Base-by-base conservation (phyloP, 2,888 invertebrate species). In the Hirudinaria manillensis region DNA sequence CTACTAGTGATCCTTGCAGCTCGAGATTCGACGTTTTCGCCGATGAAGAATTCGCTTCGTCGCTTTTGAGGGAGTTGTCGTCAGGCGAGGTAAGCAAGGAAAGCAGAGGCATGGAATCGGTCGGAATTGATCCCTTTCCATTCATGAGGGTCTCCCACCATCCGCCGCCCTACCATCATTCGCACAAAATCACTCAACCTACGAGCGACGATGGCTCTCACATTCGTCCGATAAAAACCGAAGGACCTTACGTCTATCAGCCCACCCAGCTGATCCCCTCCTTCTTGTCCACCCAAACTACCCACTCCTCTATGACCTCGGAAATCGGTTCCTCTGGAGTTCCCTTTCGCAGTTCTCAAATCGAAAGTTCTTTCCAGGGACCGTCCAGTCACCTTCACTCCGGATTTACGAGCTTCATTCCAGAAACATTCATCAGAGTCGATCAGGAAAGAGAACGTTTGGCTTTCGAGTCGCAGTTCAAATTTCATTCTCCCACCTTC, bases 231-330 rank as follows among this genome's bases (percentile, higher is more conserved):
- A 32, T 36, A 29, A 36, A 68, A 68, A 68, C 36, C n/a, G 32
- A 34, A 36, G 68, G 68, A 68, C 68, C 68, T 6, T 68, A 34
- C 36, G 29, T 68, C n/a, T 68, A 68, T 19, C 68, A 34, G 16
- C 68, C 68, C n/a, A 68, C 68, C 1, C 68, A 34, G 34, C 68
- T 68, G 29, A 34, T 68, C 34, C 68, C 68, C 3, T 24, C 61
- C 10, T 24, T 61, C 19, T 27, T 27, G 1, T 27, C 24, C 53
- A 13, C 21, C 10, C 61, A 61, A 61, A 27, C 7, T 19, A 61
- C 6, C 10, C 61, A 24, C 10, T 61, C 61, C 24, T 27, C 24
- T 19, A 27, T 7, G 21, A 10, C 61, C 24, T 61, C 61, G 10
- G 61, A 27, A 61, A 10, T 61, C 29, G n/a, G 24, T 61, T 61